phyloP scores from a whole-genome alignment of 1,140 invertebrate species.

The Drosophila burlai region DNA sequence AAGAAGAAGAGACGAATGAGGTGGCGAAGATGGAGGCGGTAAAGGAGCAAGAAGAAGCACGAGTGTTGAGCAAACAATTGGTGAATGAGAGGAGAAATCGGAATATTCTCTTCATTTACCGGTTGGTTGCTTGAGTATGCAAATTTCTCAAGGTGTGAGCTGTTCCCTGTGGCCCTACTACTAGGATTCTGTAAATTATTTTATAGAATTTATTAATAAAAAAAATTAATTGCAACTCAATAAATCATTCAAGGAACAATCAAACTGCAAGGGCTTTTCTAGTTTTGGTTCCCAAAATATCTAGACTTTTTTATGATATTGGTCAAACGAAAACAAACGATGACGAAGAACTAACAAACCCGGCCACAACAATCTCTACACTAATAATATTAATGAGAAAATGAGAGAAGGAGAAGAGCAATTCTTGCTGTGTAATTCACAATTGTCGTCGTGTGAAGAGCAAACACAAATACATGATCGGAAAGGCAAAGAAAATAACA shows the following conservation, averaged over 20 bases:
- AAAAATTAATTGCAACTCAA: too few species aligned
- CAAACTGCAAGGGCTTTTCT: neutral
- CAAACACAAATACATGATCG: constrained; percentile 43
- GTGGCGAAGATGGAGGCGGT: constrained; percentile 40
- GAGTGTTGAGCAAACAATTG: constrained; percentile 35
- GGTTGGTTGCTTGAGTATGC: neutral
- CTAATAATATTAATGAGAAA: constrained; percentile 11
- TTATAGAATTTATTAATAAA: neutral
- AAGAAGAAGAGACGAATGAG: constrained; percentile 11
- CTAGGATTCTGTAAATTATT: neutral
- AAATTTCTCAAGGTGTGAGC: neutral
- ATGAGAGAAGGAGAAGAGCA: neutral
- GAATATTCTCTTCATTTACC: neutral
- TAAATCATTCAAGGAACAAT: neutral
- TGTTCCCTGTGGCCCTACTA: neutral
- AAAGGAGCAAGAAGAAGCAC: constrained; percentile 13
- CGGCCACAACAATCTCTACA: constrained; percentile 12
- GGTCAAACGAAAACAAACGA: constrained; percentile 40
- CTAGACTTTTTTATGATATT: constrained; percentile 14
- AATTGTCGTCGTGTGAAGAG: constrained; percentile 76
- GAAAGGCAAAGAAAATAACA: constrained; percentile 23
- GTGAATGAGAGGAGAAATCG: constrained; percentile 13
- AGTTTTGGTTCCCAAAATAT: neutral
- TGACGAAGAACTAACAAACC: constrained; percentile 20
- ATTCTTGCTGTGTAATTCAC: constrained; percentile 60